Evolutionary conservation across 1,140 invertebrate species (phyloP).

Genomic region (Sarcophaga bullata): DNA sequence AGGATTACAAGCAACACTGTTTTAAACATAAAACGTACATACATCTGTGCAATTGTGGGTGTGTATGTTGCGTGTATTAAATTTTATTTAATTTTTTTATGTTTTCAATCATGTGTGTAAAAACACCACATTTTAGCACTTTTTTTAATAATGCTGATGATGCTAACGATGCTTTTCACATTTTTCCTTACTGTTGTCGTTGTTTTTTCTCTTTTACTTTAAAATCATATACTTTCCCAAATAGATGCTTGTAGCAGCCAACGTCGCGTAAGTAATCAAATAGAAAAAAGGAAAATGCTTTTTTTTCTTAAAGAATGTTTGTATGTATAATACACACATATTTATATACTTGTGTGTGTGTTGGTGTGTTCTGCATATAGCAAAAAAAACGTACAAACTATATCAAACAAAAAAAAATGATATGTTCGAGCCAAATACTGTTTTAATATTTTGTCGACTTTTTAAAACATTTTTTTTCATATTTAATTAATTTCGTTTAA

Average conservation of each 20-base stretch:
- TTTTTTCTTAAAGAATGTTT: not conserved
- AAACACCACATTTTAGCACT: not conserved
- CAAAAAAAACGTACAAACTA: not conserved
- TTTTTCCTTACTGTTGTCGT: too few relatives aligned
- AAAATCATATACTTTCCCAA: too few relatives aligned
- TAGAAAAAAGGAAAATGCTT: not conserved
- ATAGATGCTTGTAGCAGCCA: too few relatives aligned
- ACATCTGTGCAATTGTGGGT: not conserved
- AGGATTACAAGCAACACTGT: too few relatives aligned
- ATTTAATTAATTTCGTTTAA: not conserved
- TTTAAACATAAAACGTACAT: too few relatives aligned
- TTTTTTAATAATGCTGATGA: too few relatives aligned
- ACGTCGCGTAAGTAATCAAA: too few relatives aligned
- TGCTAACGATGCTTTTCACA: not conserved
- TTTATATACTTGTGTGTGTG: not conserved
- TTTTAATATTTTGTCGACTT: not conserved
- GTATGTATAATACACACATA: slow-evolving; percentile 2
- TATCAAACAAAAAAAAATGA: not conserved
- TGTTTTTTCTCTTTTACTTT: too few relatives aligned
- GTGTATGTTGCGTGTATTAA: not conserved
- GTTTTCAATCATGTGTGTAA: not conserved
- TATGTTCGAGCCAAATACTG: not conserved
- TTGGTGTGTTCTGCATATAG: not conserved
- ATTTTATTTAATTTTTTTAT: not conserved
- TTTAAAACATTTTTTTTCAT: not conserved